Percentiles rank a stretch among this genome's conserved stretches.
Evolutionary conservation across 2,888 invertebrate species (phyloP).

Genomic region (Eupeodes luniger): DNA sequence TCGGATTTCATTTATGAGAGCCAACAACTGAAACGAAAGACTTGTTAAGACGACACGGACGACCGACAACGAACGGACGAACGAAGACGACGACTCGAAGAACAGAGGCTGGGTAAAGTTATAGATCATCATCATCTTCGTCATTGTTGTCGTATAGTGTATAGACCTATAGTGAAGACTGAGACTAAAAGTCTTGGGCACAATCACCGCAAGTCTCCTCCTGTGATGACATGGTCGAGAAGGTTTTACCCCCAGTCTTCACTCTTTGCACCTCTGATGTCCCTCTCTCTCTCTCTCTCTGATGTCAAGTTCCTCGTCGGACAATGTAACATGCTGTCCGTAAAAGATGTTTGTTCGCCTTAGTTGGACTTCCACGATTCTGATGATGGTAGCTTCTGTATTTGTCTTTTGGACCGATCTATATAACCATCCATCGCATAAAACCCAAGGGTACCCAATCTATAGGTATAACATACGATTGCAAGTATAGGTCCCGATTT

Average conservation of each 20-base stretch:
- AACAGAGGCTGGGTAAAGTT: slow-evolving; percentile 13
- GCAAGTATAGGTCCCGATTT: slow-evolving; percentile 9
- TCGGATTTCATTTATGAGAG: slow-evolving; percentile 67
- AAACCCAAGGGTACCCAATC: slow-evolving; percentile 22
- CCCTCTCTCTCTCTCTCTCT: neutral
- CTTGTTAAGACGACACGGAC: slow-evolving; percentile 18
- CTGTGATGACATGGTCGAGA: slow-evolving; percentile 68
- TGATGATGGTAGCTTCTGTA: slow-evolving; percentile 60
- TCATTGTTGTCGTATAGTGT: slow-evolving; percentile 27
- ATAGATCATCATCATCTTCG: slow-evolving; percentile 52
- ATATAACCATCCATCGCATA: slow-evolving; percentile 19
- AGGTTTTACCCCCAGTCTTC: slow-evolving; percentile 15
- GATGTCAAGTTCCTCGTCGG: slow-evolving; percentile 24
- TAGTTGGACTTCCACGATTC: slow-evolving; percentile 60
- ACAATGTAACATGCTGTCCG: slow-evolving; percentile 61
- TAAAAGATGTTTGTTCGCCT: slow-evolving; percentile 49
- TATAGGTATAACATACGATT: neutral
- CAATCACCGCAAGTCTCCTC: slow-evolving; percentile 53
- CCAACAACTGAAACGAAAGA: slow-evolving; percentile 66
- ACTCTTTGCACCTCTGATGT: neutral
- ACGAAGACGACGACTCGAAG: too few species aligned
- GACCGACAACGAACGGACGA: too few species aligned
- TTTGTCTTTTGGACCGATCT: slow-evolving; percentile 41
- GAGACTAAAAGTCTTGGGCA: neutral
- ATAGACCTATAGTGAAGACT: neutral